Evolutionary conservation across 2,888 invertebrate species (phyloP).

Genomic region (Reticulitermes lucifugus): DNA sequence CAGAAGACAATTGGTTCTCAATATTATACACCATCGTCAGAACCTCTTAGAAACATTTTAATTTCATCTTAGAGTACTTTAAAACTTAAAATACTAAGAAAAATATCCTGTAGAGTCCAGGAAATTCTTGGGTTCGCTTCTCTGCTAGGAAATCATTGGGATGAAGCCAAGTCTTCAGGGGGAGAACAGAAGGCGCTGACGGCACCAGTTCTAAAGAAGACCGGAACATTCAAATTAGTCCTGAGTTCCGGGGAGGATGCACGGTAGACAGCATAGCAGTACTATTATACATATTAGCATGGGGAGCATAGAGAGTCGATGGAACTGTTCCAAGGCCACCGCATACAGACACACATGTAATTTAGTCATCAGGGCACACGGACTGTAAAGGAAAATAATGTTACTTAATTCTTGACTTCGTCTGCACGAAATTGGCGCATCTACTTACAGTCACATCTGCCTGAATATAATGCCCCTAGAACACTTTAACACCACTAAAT

Average conservation of each 20-base stretch:
- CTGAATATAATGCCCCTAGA: too few species aligned
- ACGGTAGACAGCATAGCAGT: not conserved
- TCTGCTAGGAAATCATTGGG: not conserved
- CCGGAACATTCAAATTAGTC: constrained; percentile 25
- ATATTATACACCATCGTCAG: too few species aligned
- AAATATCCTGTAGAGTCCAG: not conserved
- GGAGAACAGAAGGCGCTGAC: not conserved
- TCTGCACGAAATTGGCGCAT: too few species aligned
- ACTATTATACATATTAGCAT: constrained; percentile 12
- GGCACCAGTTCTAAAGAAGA: constrained; percentile 7
- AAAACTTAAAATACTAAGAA: not conserved
- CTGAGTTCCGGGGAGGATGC: not conserved
- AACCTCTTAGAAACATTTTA: not conserved
- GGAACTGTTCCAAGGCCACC: not conserved
- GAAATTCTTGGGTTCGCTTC: not conserved
- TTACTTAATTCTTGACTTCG: too few species aligned
- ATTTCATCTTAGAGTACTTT: not conserved
- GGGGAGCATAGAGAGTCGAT: not conserved
- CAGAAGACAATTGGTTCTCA: too few species aligned
- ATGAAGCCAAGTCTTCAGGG: not conserved
- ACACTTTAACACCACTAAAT: too few species aligned
- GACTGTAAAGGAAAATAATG: not conserved
- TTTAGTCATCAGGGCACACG: not conserved
- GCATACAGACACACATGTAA: not conserved
- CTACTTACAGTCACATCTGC: too few species aligned